Evolutionary conservation across 1,140 invertebrate species (phyloP).

Genomic region (Aradophagus sp.): DNA sequence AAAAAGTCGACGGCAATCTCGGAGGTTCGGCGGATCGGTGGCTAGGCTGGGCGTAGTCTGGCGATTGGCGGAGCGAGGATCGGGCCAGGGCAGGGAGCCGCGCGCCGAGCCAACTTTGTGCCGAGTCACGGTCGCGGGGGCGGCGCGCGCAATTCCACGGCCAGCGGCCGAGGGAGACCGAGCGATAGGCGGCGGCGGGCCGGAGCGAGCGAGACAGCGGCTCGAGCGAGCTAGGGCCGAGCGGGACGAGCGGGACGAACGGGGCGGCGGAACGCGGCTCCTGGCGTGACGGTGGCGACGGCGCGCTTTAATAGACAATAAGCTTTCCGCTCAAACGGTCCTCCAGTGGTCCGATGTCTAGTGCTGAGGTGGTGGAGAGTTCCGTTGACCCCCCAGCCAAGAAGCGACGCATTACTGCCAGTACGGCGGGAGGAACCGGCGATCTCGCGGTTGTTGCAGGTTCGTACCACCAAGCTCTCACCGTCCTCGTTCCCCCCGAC

Average conservation of each 20-base stretch:
- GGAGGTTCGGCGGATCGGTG: no score
- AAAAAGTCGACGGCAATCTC: no score
- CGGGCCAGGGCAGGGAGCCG: no score
- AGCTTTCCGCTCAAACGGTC: constrained; percentile 64
- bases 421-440: constrained; percentile 72
- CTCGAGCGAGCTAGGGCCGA: not conserved
- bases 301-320: constrained; percentile 57
- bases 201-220: not conserved
- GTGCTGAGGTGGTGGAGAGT: constrained; percentile 88
- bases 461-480: no score
- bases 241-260: not conserved
- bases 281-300: constrained; percentile 35
- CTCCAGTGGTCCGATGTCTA: constrained; percentile 85
- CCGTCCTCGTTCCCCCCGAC: no score
- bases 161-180: not conserved
- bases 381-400: constrained; percentile 90
- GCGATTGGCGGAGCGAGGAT: no score
- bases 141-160: no score
- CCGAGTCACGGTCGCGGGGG: no score
- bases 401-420: constrained; percentile 84
- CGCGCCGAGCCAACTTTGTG: no score
- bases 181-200: not conserved
- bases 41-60: no score
- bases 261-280: constrained; percentile 15
- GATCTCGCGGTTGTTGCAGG: constrained; percentile 74